Evolutionary conservation across 2,888 invertebrate genomes (phyloP), one percentile per base, ranked within the genome.

Genomic region (Andrena praecox): DNA sequence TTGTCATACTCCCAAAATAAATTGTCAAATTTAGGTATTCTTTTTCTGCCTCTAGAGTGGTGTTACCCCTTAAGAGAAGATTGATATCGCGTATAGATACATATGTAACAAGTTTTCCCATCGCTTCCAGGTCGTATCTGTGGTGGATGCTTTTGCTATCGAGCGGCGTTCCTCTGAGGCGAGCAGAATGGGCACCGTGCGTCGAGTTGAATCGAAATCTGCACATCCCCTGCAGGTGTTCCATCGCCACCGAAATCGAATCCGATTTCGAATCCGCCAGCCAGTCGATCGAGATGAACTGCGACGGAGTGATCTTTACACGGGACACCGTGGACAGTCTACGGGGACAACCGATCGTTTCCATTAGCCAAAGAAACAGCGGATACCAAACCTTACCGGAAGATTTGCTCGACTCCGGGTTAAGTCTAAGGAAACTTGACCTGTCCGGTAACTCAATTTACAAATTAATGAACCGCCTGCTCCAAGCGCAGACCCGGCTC

Each of bases 391-490:
- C 96, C 74, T 94, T 98, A 84, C 98, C 98, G 2, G 90, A 89
- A 7, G 89, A 91, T 54, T 80, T 94, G 84, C 76, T 93, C 7
- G 85, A 80, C 54, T 85, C 89, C 8, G 96, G 96, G 60, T 94
- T 97, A 1, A 97, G 97, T 0, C 94, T 98, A 60, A 96, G 96
- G 88, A 96, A 95, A 82, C 94, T 98, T 80, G 98, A 98, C 93
- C 96, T 98, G 87, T 97, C 98, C 0, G 96, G 96, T 85, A 98
- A 98, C 93, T 96, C 96, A 10, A 95, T 98, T 3, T 94, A 98
- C 63, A 95, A 97, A 82, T 94, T 98, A 64, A 97, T 97, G 2
- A 98, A 98, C 88, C 95, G 97, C 68, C 95, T 97, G 1, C 95
- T 98, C 62, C 95, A 95, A 0, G 94, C 97, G 0, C 95, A 95